Conservation (phyloP, 2,113 vertebrate genomes). For the Seriola dumerili region DNA sequence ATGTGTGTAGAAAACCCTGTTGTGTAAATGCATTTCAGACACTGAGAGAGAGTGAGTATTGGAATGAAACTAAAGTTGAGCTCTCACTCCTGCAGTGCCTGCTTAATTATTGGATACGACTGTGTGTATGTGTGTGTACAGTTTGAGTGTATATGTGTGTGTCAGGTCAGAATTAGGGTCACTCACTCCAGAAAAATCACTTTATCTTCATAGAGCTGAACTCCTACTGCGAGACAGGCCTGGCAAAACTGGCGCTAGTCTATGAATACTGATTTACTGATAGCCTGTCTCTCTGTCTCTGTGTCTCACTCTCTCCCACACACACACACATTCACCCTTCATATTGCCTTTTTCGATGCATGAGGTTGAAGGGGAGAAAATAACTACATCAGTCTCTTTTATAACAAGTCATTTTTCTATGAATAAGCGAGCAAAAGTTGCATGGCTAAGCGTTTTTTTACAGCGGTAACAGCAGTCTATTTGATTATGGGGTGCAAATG, state of each 20-base stretch:
- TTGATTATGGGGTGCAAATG: slow-evolving; percentile 77
- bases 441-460: slow-evolving; percentile 39
- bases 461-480: slow-evolving; percentile 54
- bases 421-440: slow-evolving; percentile 68
- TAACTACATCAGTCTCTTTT: slow-evolving; percentile 65
- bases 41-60: slow-evolving; percentile 9
- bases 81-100: slow-evolving; percentile 34
- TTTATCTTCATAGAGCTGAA: slow-evolving; percentile 72
- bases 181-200: slow-evolving; percentile 66
- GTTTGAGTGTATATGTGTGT: slow-evolving; percentile 32
- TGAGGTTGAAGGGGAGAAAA: slow-evolving; percentile 55
- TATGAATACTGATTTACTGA: slow-evolving; percentile 76
- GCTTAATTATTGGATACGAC: slow-evolving; percentile 53
- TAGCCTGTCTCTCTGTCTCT: slow-evolving; percentile 3
- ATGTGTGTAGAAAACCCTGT: slow-evolving; percentile 32
- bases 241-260: slow-evolving; percentile 50
- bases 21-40: slow-evolving; percentile 44
- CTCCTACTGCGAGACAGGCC: slow-evolving; percentile 66
- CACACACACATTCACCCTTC: slow-evolving; percentile 13
- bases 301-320: slow-evolving; percentile 3
- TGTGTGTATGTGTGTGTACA: neutral
- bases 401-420: slow-evolving; percentile 65
- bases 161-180: slow-evolving; percentile 69
- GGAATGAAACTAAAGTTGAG: slow-evolving; percentile 39
- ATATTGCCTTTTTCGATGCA: slow-evolving; percentile 31